Base-by-base conservation (phyloP, 2,888 invertebrate species). In the Arrhopalites spinosus region DNA sequence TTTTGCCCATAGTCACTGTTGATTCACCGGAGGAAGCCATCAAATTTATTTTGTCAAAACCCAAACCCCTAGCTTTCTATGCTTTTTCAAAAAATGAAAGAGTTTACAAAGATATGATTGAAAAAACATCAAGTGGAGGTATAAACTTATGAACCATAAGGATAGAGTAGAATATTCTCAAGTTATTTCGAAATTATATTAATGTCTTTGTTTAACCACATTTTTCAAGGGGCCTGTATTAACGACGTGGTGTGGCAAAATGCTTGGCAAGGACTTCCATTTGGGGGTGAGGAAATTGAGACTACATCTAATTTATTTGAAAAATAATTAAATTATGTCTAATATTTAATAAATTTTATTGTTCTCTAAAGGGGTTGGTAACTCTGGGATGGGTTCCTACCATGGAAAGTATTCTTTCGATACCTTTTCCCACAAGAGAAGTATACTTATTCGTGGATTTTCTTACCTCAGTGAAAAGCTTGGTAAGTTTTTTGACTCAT, bases 361-460 rank as follows among this genome's bases (percentile, higher is more conserved):
- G n/a, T n/a, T n/a, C n/a, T n/a, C n/a, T n/a, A n/a, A n/a, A n/a
- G 72, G 72, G 2, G 70, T 70, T 17, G 64, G 70, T 15, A 66
- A 66, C 20, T 76, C 76, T 47, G 80, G 59, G 2, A 74, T 74
- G 74, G 74, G 74, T 20, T 43, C 29, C 25, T 74, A 56, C 87
- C 97, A 98, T 86, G 99, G 98, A 76, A 92, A 92, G 86, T 88
- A 89, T 81, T 91, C 93, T 0, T 98, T 94, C 84, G 94, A 98
- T 82, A 94, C 96, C 15, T n/a, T 99, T 86, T 92, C 93, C 0
- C 98, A 99, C 86, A 91, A 92, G 84, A 95, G 96, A 86, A 83
- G 87, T 8, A 86, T 87, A 43, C 84, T 89, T 23, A 74, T 74
- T 25, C 74, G 81, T 25, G 79, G 79, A 17, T 78, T 79, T 47